Conservation (phyloP, 2,888 invertebrate genomes). For the Fissipunctia ypsillon region DNA sequence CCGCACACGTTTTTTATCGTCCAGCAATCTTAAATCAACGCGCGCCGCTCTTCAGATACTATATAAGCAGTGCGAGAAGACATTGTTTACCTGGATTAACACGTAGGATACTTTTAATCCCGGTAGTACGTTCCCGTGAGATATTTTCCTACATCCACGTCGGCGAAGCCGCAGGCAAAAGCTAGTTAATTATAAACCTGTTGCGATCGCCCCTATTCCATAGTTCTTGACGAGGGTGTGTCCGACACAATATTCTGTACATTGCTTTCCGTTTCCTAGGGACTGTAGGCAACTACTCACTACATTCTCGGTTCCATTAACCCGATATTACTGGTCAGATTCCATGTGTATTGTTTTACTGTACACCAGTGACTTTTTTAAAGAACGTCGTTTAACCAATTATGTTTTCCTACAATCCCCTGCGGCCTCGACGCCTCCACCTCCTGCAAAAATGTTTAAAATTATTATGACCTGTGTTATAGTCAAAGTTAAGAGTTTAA, state of each 20-base stretch:
- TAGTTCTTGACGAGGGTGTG: slow-evolving; percentile 46
- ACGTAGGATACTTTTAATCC: no score
- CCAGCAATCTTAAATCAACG: no score
- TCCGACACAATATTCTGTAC: slow-evolving; percentile 20
- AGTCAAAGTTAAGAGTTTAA: background rate
- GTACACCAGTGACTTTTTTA: background rate
- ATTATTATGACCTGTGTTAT: background rate
- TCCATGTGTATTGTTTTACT: background rate
- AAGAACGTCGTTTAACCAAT: background rate
- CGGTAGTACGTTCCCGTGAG: no score
- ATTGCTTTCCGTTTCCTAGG: slow-evolving; percentile 11
- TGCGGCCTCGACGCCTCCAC: background rate
- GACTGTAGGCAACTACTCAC: slow-evolving; percentile 4
- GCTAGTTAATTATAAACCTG: slow-evolving; percentile 23
- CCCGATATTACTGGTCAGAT: background rate
- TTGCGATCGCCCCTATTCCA: slow-evolving; percentile 3
- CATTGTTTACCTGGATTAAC: no score
- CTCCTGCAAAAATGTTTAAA: background rate
- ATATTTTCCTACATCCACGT: no score
- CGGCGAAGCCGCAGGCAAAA: no score
- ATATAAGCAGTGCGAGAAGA: no score
- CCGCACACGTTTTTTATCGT: no score
- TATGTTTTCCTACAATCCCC: background rate
- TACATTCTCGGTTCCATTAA: slow-evolving; percentile 1
- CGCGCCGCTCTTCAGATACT: no score